Base-by-base conservation (phyloP, 2,113 vertebrate genomes). In the Atractosteus spatula region DNA sequence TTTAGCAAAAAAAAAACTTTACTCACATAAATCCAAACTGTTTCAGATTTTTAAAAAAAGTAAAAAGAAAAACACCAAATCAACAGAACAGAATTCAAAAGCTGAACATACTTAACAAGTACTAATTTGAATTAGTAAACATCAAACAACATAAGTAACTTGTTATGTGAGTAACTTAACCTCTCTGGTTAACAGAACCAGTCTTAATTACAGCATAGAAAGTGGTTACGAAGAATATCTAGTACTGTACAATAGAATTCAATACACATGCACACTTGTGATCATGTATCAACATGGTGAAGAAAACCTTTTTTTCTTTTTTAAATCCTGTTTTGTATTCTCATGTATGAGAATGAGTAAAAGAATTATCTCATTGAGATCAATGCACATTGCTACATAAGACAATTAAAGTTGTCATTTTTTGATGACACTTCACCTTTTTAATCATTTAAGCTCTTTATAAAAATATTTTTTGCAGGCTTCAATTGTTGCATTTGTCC, bases 281-380 rank as follows among this genome's bases (percentile, higher is more conserved):
- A 94, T 96, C 95, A 94, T 94, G 94, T 96, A 95, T 97, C 93
- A 97, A 98, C 96, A 97, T 90, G 92, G 95, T 95, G 94, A 93
- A 96, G 95, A 94, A 96, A 94, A 95, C 95, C 89, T 91, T 92
- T 82, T 85, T 73, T 88, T 84, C 89, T 89, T 89, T 91, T 91
- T 85, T 95, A 84, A 80, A 89, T 95, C 94, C 91, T 93, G 93
- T 93, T 96, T 95, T 91, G 94, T 95, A 97, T 98, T 99, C 97
- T 99, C 97, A 89, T 85, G 94, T 95, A 98, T 95, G 97, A 99
- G 97, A 98, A 99, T 93, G 94, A 94, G 94, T 96, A 96, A 96
- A 95, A 95, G 91, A 95, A 93, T 93, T 95, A 99, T 99, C 97
- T 99, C 97, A 99, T 93, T 98, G 97, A 99, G 97, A 99, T 99